Conservation (phyloP, 2,797 vertebrate genomes). For the Rhinichthys osculus region DNA sequence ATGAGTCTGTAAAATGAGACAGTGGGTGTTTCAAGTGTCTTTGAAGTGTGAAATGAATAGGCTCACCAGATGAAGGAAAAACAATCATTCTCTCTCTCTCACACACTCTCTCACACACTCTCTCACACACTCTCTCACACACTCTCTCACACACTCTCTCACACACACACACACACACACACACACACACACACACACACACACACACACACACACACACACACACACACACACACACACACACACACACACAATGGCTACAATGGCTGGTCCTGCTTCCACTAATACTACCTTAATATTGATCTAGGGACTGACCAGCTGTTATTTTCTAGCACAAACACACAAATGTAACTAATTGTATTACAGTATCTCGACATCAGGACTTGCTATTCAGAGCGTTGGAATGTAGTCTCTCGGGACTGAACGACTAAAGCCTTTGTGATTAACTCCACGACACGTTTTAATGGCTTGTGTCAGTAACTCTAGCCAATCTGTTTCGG, state of each 20-base stretch:
- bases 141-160: too few relatives aligned
- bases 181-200: too few relatives aligned
- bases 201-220: too few relatives aligned
- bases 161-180: too few relatives aligned
- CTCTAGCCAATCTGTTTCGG: conserved; percentile 7
- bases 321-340: conserved; percentile 31
- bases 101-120: too few relatives aligned
- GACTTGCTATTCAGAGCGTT: conserved; percentile 34
- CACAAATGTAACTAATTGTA: conserved; percentile 28
- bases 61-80: conserved; percentile 20
- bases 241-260: neutral
- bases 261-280: neutral
- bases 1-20: neutral
- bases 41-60: neutral
- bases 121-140: too few relatives aligned
- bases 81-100: neutral
- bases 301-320: conserved; percentile 25
- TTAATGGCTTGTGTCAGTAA: conserved; percentile 36
- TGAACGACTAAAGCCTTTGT: conserved; percentile 40
- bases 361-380: conserved; percentile 40
- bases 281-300: conserved; percentile 13
- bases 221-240: neutral
- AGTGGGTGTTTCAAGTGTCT: neutral
- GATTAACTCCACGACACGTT: conserved; percentile 16
- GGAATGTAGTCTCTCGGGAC: conserved; percentile 37